These are phyloP conservation scores for Caracal caracal DNA, from an alignment of 2,113 vertebrate species.

Conservation along the genomic window DNA sequence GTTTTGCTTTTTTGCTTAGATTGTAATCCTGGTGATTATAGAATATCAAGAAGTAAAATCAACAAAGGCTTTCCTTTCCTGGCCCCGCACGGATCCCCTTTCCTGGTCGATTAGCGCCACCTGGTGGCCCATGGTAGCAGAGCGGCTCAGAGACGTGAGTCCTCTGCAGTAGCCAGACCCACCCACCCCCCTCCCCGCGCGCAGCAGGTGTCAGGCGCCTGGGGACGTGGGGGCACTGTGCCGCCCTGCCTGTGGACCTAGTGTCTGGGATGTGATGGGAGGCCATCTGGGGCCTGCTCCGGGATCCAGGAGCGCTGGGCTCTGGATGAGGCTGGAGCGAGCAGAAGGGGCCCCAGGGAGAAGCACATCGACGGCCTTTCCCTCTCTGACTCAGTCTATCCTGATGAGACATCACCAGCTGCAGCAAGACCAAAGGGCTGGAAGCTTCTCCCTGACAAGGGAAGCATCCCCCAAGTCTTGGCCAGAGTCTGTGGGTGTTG, in stretches of 20 bases:
- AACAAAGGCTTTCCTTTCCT: slow-evolving; percentile 63
- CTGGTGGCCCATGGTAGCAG: slow-evolving; percentile 50
- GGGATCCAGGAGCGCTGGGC: not conserved
- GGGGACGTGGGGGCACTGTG: not conserved
- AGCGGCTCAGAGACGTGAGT: accelerated
- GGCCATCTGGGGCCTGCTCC: not conserved
- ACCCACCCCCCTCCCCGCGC: accelerated
- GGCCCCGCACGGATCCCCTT: not conserved
- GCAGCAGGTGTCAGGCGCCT: no score
- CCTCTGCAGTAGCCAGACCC: no score
- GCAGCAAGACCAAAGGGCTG: not conserved
- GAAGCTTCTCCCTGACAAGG: not conserved
- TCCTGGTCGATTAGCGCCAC: slow-evolving; percentile 64
- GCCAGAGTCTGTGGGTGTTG: not conserved
- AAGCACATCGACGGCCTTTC: no score
- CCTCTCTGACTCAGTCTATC: not conserved
- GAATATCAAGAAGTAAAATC: slow-evolving; percentile 74
- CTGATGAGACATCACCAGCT: not conserved
- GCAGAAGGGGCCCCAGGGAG: not conserved
- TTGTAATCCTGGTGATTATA: slow-evolving; percentile 81
- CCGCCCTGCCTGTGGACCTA: no score
- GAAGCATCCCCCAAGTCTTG: not conserved
- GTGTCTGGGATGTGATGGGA: not conserved
- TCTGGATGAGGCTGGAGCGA: not conserved
- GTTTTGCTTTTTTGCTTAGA: slow-evolving; percentile 80